Evolutionary conservation across 1,140 invertebrate species (phyloP), one percentile per base, ranked within the genome.

Genomic region (Hylaeus volcanicus): DNA sequence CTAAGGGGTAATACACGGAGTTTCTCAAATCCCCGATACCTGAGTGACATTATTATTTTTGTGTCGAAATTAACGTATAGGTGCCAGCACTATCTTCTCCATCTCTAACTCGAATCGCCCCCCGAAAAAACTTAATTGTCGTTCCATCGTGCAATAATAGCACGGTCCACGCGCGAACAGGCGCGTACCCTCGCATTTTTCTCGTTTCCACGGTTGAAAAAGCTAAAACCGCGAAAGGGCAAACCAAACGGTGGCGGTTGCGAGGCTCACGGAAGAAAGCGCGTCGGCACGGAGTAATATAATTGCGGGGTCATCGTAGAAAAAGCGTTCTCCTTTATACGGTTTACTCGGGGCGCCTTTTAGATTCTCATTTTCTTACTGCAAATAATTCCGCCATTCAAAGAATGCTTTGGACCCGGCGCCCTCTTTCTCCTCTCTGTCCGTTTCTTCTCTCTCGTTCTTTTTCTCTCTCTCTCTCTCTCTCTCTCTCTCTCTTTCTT

Each of bases 381-480:
- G 72, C 73, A 75, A 80, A 75, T 80, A 80, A 80, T 80, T 75
- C 79, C 63, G 53, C 79, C 37, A 84, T 89, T 89, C 88, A 89
- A 89, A 90, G 89, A 87, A 88, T 88, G 88, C 89, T 88, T 89
- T 79, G 66, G 65, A 71, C 41, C 14, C 66, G n/a, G n/a, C 56
- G 6, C 79, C 15, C 45, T 70, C 70, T 66, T 77, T 39, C 45
- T 45, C 53, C 51, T 15, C 63, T 39, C 45, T 41, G 56, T 74
- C 71, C 48, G 58, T 61, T 12, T 9, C 43, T 39, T 75, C 45
- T 45, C 53, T 58, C 64, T 68, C 56, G 6, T 78, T 12, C 26
- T n/a, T 45, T 26, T 60, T 39, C 15, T 45, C 14, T 60, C 71
- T 70, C 55, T 63, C 60, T 12, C 12, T 51, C 53, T 58, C 60